Base-by-base conservation (phyloP, 2,888 invertebrate species). In the Lycaena phlaeas region DNA sequence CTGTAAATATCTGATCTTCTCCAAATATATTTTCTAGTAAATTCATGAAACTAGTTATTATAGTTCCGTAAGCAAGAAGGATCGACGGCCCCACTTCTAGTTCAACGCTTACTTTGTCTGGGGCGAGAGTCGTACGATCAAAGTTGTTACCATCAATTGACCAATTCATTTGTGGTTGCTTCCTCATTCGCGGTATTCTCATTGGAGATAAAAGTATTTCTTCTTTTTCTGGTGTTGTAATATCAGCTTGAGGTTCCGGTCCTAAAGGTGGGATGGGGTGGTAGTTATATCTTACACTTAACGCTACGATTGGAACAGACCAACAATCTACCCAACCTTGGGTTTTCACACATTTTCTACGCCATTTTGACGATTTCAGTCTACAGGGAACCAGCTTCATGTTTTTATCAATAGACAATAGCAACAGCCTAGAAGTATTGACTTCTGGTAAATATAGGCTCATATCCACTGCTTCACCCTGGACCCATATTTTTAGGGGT, bases 11-110 rank as follows among this genome's bases (percentile, higher is more conserved):
- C 75, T 98, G 97, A 81, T 97, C 95, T 72, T 96, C 97, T 0
- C 98, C 98, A 68, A 99, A 96, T 52, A 98, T 95, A 64, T 98
- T 98, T 79, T 99, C 98, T 68, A 97, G 92, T 28, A 97, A 87
- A 75, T 95, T 92, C 61, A 97, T 89, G 57, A 97, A 93, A 65
- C 94, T 93, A 41, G 93, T 90, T 22, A 99, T 87, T 4, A 98
- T 90, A 11, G 97, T 92, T 2, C 98, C 98, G 62, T 97, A 98
- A 0, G 97, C 87, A 55, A 95, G 88, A 4, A 98, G 77, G 18
- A 96, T 92, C 0, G 97, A 97, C 0, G 97, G 96, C 0, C 97
- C 97, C 22, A 98, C 94, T 82, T 98, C 97, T 14, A 98, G 82
- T 59, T 98, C 97, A 0, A 98, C 89, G 45, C 90, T 92, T 0